These are phyloP conservation scores for Hydriomena furcata DNA, from an alignment of 2,888 invertebrate species.

Conservation along the genomic window DNA sequence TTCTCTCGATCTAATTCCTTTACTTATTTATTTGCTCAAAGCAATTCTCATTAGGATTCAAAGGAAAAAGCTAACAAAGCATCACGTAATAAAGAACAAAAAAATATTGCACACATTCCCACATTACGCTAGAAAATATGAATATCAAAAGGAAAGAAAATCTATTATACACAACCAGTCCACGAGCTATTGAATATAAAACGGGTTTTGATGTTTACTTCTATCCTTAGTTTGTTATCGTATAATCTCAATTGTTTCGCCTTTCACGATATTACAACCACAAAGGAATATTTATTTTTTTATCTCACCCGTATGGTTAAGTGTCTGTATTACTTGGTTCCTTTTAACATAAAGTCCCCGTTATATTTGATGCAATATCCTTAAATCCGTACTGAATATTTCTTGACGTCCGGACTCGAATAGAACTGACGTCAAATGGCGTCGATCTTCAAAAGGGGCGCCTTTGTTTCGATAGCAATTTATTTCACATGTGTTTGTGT, in stretches of 20 bases:
- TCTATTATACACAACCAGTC: conserved; percentile 35
- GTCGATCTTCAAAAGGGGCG: conserved; percentile 40
- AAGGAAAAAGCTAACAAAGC: conserved; percentile 21
- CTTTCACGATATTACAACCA: conserved; percentile 34
- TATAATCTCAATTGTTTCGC: conserved; percentile 43
- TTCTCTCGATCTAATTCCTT: conserved; percentile 11
- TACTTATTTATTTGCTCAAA: conserved; percentile 19
- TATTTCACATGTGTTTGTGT: conserved; percentile 42
- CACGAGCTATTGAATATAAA: conserved; percentile 41
- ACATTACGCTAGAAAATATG: conserved; percentile 36
- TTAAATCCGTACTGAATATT: conserved; percentile 35
- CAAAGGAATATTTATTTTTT: conserved; percentile 33
- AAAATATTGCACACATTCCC: conserved; percentile 25
- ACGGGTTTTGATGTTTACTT: conserved; percentile 44
- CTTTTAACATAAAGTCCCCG: conserved; percentile 32
- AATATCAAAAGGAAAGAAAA: conserved; percentile 40
- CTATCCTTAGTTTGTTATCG: conserved; percentile 39
- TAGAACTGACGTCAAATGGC: conserved; percentile 39
- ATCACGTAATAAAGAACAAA: conserved; percentile 11
- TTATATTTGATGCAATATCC: conserved; percentile 38
- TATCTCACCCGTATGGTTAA: conserved; percentile 27
- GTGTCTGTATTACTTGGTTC: conserved; percentile 31
- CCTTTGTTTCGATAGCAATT: conserved; percentile 54
- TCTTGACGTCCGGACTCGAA: conserved; percentile 26
- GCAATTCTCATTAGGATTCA: conserved; percentile 22